These are phyloP conservation scores for Caranx melampygus DNA, from an alignment of 2,113 vertebrate species.

Conservation along the genomic window DNA sequence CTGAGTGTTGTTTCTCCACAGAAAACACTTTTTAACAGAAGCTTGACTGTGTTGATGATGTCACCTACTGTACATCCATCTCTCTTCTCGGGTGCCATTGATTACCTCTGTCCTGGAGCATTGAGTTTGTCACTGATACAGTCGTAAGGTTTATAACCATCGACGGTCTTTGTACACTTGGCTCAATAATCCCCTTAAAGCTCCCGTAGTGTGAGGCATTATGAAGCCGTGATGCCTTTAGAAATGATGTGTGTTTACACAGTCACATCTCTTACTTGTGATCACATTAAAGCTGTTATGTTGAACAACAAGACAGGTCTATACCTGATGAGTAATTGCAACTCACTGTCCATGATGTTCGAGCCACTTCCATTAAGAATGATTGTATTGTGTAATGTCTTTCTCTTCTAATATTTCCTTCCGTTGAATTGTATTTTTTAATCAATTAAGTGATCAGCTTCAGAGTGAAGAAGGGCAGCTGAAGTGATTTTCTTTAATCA, in stretches of 20 bases:
- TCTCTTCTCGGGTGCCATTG: background rate
- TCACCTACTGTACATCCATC: too few relatives aligned
- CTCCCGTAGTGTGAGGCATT: background rate
- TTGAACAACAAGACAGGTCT: background rate
- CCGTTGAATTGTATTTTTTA: conserved; percentile 9
- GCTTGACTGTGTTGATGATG: too few relatives aligned
- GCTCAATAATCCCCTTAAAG: background rate
- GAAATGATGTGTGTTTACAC: background rate
- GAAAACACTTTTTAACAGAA: too few relatives aligned
- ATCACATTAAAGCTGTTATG: too few relatives aligned
- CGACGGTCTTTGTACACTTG: background rate
- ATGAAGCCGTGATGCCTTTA: background rate
- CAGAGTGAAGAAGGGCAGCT: conserved; percentile 16
- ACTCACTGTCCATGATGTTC: background rate
- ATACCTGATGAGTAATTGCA: background rate
- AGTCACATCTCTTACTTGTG: background rate
- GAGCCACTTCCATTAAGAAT: background rate
- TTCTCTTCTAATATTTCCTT: conserved; percentile 4
- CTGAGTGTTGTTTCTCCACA: too few relatives aligned
- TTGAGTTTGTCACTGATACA: too few relatives aligned
- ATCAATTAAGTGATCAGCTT: conserved; percentile 35
- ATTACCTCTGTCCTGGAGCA: background rate
- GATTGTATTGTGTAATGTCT: background rate
- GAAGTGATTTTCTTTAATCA: conserved; percentile 29
- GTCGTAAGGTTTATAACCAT: too few relatives aligned